Base-by-base conservation (phyloP, 2,888 invertebrate species). In the Cremastinae sp. region DNA sequence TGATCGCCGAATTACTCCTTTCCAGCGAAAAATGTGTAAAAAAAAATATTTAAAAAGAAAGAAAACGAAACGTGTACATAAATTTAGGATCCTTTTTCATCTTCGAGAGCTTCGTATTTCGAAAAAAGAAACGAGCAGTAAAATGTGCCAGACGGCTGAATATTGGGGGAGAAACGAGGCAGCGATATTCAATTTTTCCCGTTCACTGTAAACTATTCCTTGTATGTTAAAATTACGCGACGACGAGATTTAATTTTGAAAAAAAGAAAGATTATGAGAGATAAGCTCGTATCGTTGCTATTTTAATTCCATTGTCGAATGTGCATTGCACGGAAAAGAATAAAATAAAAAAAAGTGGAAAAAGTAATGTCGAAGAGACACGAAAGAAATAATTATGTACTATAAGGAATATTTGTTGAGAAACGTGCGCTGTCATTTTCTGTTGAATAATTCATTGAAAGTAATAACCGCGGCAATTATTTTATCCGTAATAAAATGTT, bases 141-240 rank as follows among this genome's bases (percentile, higher is more conserved):
- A 2, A 35, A 14, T 0, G 8, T 53, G 28, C 83, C 74, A 61
- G 79, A 75, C 78, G 65, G 80, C 76, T 72, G 74, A 45, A 62
- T 43, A 59, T 77, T 66, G 71, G 51, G 45, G 76, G 78, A 74
- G 43, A 55, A 72, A 79, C 66, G 74, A 80, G 75, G 28, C 28
- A 28, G 28, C 28, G 5, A 5, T 5, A 5, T 28, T 5, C 5
- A 28, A 28, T 28, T 28, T 78, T 82, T 83, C 79, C 56, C 77
- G 71, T 74, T 81, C 78, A 78, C 73, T 82, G 79, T 79, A 78
- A 79, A 79, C 78, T 79, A 81, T 80, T 77, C 78, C 77, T 79
- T 78, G 76, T 78, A 76, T 70, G 80, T 74, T 70, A 79, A 58
- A 41, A 62, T 74, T 14, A 45, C 59, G 47, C 70, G 45, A 58